Evolutionary conservation across 2,888 invertebrate genomes (phyloP).

Genomic region (Lysandra bellargus): DNA sequence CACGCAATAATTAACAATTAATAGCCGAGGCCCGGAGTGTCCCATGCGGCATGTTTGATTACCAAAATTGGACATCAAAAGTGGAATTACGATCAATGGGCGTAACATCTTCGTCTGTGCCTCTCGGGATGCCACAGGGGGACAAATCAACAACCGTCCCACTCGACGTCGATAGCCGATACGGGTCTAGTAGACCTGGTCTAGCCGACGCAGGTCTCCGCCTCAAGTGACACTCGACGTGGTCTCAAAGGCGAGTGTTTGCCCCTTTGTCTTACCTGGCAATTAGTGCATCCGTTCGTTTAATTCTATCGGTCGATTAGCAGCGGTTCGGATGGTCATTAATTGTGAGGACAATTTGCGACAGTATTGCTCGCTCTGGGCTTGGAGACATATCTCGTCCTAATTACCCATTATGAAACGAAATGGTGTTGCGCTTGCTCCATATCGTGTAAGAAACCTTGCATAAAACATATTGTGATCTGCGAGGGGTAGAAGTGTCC

Average conservation of each 20-base stretch:
- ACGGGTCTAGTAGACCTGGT: neutral
- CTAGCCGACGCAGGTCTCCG: constrained; percentile 52
- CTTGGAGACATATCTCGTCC: neutral
- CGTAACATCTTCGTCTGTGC: constrained; percentile 9
- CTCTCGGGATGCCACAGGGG: constrained; percentile 17
- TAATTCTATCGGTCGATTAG: constrained; percentile 80
- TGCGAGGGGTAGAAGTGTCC: neutral
- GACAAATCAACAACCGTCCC: constrained; percentile 21
- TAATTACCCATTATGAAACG: neutral
- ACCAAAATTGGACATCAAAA: constrained; percentile 15
- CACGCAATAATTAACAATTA: neutral
- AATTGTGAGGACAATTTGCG: constrained; percentile 74
- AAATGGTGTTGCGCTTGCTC: neutral
- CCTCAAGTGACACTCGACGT: constrained; percentile 75
- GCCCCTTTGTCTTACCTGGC: constrained; percentile 78
- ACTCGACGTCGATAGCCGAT: constrained; percentile 8
- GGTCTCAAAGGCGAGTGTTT: constrained; percentile 77
- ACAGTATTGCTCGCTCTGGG: constrained; percentile 16
- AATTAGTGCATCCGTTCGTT: constrained; percentile 80
- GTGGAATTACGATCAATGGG: neutral
- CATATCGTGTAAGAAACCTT: neutral
- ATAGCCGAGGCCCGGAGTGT: neutral
- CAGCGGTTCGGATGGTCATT: constrained; percentile 71
- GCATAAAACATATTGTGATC: neutral
- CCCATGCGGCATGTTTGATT: neutral